A percentile compares a stretch with the other conserved stretches of the same genome.
Evolutionary conservation across 2,797 vertebrate species (phyloP).

Genomic region (Mus caroli): DNA sequence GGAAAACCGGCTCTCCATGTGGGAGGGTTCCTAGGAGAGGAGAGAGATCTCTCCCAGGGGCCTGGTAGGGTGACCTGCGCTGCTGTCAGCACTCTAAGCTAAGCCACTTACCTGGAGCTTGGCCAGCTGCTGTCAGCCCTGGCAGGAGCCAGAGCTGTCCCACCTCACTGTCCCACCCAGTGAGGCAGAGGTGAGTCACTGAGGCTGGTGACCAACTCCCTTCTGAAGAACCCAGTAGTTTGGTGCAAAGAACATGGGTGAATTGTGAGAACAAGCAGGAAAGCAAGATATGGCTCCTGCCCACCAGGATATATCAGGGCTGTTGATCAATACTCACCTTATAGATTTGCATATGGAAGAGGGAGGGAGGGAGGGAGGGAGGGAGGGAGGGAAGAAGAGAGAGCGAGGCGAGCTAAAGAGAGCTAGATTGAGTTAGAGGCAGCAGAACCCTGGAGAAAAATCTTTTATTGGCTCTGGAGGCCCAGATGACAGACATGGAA

Average conservation of each 20-base stretch:
- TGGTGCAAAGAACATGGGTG: conserved; percentile 21
- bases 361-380: background rate
- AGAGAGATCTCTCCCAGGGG: background rate
- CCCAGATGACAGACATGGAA: background rate
- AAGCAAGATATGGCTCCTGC: background rate
- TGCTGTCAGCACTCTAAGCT: background rate
- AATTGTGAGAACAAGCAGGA: conserved; percentile 1
- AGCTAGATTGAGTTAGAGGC: background rate
- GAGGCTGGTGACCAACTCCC: conserved; percentile 47
- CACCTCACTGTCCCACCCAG: conserved; percentile 12
- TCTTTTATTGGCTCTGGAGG: conserved; percentile 39
- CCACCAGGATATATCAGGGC: background rate
- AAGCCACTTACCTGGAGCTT: background rate
- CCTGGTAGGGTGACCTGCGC: background rate
- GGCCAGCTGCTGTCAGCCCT: background rate
- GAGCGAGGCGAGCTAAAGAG: background rate
- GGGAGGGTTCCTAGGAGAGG: background rate
- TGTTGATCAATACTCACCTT: background rate
- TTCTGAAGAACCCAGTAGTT: background rate
- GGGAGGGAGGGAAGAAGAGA: background rate
- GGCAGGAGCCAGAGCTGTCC: background rate
- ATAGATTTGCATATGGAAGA: background rate
- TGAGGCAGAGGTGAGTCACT: conserved; percentile 70
- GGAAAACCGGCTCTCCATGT: background rate
- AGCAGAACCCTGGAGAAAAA: background rate